Conservation (phyloP, 2,888 invertebrate species). For the Diarsia mendica region DNA sequence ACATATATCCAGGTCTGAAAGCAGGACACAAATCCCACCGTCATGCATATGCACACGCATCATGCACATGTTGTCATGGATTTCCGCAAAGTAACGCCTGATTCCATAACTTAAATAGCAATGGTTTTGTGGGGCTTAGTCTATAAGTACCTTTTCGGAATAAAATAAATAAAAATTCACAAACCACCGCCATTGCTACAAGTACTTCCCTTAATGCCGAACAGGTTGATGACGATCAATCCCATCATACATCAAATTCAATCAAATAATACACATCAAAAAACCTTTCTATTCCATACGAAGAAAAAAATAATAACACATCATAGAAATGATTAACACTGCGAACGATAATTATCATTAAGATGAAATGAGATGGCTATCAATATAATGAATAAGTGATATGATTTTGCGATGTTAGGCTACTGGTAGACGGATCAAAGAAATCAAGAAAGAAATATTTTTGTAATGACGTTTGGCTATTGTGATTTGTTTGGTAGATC, state of each 20-base stretch:
- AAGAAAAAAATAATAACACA: slow-evolving; percentile 76
- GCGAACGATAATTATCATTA: slow-evolving; percentile 76
- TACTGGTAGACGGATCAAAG: slow-evolving; percentile 22
- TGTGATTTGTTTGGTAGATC: not conserved
- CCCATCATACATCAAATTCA: slow-evolving; percentile 55
- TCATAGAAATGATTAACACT: slow-evolving; percentile 77
- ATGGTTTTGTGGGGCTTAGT: too few relatives aligned
- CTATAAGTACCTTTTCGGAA: too few relatives aligned
- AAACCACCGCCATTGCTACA: too few relatives aligned
- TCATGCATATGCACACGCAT: too few relatives aligned
- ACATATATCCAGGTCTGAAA: too few relatives aligned
- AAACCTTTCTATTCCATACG: slow-evolving; percentile 52
- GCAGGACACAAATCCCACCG: too few relatives aligned
- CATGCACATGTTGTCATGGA: too few relatives aligned
- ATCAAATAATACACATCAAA: slow-evolving; percentile 58
- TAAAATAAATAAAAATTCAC: too few relatives aligned
- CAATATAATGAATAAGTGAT: slow-evolving; percentile 71
- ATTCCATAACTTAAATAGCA: too few relatives aligned
- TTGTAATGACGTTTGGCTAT: not conserved
- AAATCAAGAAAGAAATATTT: slow-evolving; percentile 2
- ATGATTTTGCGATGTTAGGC: slow-evolving; percentile 50
- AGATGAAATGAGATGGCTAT: slow-evolving; percentile 75
- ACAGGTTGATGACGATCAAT: slow-evolving; percentile 4
- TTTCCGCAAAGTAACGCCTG: too few relatives aligned
- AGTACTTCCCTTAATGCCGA: not conserved